Evolutionary conservation across 2,797 vertebrate species (phyloP).

Genomic region (Gadopsis bispinosus): DNA sequence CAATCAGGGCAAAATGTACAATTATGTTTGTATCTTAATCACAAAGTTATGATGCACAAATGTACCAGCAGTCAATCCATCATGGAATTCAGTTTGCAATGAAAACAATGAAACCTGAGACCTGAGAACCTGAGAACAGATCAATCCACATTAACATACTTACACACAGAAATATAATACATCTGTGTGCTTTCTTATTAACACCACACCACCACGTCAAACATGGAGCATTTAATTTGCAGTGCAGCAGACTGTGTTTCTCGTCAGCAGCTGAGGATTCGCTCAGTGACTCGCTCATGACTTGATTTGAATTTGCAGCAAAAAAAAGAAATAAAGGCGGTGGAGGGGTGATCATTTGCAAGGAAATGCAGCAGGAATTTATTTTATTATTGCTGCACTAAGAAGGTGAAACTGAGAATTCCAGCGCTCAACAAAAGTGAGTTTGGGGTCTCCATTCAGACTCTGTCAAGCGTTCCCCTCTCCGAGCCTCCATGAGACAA

Average conservation of each 20-base stretch:
- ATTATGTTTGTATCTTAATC: neutral
- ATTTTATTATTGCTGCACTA: conserved; percentile 9
- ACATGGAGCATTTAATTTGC: conserved; percentile 38
- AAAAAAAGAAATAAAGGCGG: neutral
- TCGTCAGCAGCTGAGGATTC: conserved; percentile 40
- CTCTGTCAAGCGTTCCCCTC: conserved; percentile 51
- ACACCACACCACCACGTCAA: conserved; percentile 15
- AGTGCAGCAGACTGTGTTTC: conserved; percentile 45
- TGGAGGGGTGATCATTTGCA: neutral
- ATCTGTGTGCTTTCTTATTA: neutral
- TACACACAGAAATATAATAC: neutral
- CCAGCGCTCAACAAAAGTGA: conserved; percentile 52
- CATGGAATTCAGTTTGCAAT: neutral
- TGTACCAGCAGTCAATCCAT: neutral
- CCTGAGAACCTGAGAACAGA: no score
- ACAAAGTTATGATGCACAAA: neutral
- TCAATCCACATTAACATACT: neutral
- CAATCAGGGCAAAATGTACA: neutral
- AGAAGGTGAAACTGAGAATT: conserved; percentile 64
- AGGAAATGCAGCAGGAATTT: conserved; percentile 33
- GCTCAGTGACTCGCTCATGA: conserved; percentile 17
- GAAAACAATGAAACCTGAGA: neutral
- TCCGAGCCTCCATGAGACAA: conserved; percentile 58
- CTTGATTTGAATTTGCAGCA: conserved; percentile 29
- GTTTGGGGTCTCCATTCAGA: conserved; percentile 64